Base-by-base conservation (phyloP, 2,888 invertebrate species). In the Myopa testacea region DNA sequence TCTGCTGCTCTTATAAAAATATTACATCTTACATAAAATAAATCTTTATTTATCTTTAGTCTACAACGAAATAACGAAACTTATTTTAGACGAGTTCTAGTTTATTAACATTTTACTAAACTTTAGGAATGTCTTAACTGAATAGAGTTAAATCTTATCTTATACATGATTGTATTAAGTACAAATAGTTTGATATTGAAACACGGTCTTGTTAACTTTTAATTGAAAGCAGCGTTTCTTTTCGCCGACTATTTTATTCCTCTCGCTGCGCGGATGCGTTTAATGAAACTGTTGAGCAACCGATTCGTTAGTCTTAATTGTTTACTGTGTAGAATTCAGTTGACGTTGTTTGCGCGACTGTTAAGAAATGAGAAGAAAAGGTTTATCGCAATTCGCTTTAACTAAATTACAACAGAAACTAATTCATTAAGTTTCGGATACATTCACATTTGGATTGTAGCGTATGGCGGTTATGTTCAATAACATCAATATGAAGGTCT, bases 281-380 rank as follows among this genome's bases (percentile, higher is more conserved):
- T 83, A 78, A 82, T 84, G 79, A 86, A 85, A 84, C 84, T 85
- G 83, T 82, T 84, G 79, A 84, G 83, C 50, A 86, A 81, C 76
- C 85, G 84, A 82, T 84, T 85, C 71, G 84, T 83, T 77, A 84
- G 80, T 82, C 82, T 84, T 82, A 80, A 82, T 81, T 76, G 83
- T 81, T 76, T 75, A 69, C 75, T 75, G 58, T 45, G 58, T 16
- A 19, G 16, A 60, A 40, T 65, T 65, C n/a, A 80, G 80, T 69
- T 79, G 79, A 68, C 79, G 80, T 68, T 78, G 78, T 80, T 79
- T 50, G 80, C 72, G 76, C 81, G 81, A 79, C 82, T 82, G 82
- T 68, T 80, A 81, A 38, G 26, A 63, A 19, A 75, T 69, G 63
- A 50, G 58, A 63, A 26, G 45, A 62, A 76, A 69, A 62, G 45